Evolutionary conservation across 2,888 invertebrate species (phyloP), one percentile per base, ranked within the genome.

Genomic region (Julus scanicus): DNA sequence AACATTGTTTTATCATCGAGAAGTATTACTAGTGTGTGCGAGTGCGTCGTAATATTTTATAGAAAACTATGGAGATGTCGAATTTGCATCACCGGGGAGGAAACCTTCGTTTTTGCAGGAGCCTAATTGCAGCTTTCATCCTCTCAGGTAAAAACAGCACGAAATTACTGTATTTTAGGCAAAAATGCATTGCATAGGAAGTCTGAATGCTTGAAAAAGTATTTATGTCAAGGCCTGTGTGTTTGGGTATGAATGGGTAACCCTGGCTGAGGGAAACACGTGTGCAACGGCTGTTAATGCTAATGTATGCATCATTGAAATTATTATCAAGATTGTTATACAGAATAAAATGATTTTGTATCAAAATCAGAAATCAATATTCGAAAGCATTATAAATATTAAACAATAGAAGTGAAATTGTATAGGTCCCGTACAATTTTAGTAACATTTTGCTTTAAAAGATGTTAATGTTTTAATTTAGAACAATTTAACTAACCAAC

Each of bases 101-200:
- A 53, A 53, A 53, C 53, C 13, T 17, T 53, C 53, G 53, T 53
- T 53, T 53, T 53, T 53, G 53, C 37, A 39, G 80, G 37, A 80
- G 37, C 80, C 80, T 80, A 80, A 80, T 80, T 80, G 15, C 80
- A 39, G 80, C 80, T 13, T 9, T 80, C 37, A 37, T 80, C 0
- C 80, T 80, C 80, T 80, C 80, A 80, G 80, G 80, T 80, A 80
- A 37, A 37, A 63, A 80, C 29, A 71, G 37, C 15, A 5, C 37
- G 39, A 37, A 80, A 80, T 80, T 80, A 37, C 80, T 37, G 80
- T 80, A 15, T 80, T 80, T 39, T 44, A 9, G 29, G 37, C 80
- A 71, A n/a, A 71, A 29, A 29, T 9, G 11, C 29, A 29, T 17
- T 53, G 71, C 11, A 13, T 11, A 53, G 13, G 15, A 53, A 53